phyloP scores from a whole-genome alignment of 2,888 invertebrate genomes.

The Cremastinae sp. region DNA sequence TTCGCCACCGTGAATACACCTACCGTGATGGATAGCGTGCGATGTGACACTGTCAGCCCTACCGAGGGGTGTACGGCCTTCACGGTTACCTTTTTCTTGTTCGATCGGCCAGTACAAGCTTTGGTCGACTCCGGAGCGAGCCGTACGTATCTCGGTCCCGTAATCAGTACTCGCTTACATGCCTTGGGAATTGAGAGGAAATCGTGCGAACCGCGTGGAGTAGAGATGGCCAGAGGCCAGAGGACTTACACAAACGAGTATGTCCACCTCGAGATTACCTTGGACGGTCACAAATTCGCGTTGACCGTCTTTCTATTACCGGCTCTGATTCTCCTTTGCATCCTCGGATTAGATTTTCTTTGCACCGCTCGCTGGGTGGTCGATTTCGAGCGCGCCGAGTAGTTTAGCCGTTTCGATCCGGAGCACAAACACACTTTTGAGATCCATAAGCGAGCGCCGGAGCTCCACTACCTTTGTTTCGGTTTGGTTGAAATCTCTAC shows the following conservation, averaged over 20 bases:
- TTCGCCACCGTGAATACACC: too few species aligned
- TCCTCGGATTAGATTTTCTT: slow-evolving; percentile 9
- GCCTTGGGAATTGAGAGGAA: not conserved
- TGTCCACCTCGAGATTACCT: not conserved
- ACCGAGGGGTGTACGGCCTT: too few species aligned
- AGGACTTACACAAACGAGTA: not conserved
- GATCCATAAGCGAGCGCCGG: not conserved
- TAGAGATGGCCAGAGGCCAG: slow-evolving; percentile 22
- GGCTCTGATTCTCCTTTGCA: not conserved
- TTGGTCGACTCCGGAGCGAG: slow-evolving; percentile 30
- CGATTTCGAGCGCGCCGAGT: slow-evolving; percentile 12
- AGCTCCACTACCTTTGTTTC: not conserved
- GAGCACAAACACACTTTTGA: not conserved
- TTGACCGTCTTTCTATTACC: slow-evolving; percentile 7
- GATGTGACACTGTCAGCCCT: too few species aligned
- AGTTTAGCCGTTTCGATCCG: slow-evolving; percentile 7
- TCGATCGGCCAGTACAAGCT: not conserved
- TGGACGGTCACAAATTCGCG: not conserved
- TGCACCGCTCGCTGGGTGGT: slow-evolving; percentile 12
- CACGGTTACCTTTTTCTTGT: not conserved
- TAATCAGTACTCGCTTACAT: not conserved
- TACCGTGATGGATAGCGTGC: too few species aligned
- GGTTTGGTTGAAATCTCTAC: not conserved
- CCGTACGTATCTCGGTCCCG: slow-evolving; percentile 12
- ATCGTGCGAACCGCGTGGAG: not conserved